Conservation (phyloP, 1,140 invertebrate genomes). For the Elymnias hypermnestra region DNA sequence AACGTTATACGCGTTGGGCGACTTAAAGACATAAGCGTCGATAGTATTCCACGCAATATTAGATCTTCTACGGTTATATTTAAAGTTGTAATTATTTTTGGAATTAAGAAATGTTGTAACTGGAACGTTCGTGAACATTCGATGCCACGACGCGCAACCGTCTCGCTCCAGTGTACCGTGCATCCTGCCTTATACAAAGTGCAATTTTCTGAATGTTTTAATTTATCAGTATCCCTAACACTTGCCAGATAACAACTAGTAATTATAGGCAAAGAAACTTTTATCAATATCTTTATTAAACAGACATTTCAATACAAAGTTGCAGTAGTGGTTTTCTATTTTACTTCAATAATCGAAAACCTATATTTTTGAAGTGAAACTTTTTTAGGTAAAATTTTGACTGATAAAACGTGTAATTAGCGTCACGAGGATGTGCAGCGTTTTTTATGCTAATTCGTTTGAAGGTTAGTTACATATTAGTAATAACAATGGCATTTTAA, state of each 20-base stretch:
- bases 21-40: constrained; percentile 17
- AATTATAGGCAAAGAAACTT: not conserved
- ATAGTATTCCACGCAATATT: constrained; percentile 11
- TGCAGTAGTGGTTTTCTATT: no score
- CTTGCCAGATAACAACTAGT: constrained; percentile 14
- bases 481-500: no score
- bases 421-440: no score
- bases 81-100: constrained; percentile 11
- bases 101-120: no score
- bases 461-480: no score
- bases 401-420: no score
- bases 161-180: constrained; percentile 69
- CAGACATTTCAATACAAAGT: constrained; percentile 13
- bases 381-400: no score
- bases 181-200: constrained; percentile 59
- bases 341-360: no score
- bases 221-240: constrained; percentile 30
- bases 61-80: constrained; percentile 8
- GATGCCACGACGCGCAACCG: constrained; percentile 59
- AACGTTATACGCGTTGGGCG: constrained; percentile 19
- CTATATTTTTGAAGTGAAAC: no score
- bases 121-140: constrained; percentile 33
- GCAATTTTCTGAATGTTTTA: constrained; percentile 55
- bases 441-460: no score
- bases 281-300: constrained; percentile 9